Base-by-base conservation (phyloP, 64 coral and sea anemone genomes). In the Montipora capricornis region DNA sequence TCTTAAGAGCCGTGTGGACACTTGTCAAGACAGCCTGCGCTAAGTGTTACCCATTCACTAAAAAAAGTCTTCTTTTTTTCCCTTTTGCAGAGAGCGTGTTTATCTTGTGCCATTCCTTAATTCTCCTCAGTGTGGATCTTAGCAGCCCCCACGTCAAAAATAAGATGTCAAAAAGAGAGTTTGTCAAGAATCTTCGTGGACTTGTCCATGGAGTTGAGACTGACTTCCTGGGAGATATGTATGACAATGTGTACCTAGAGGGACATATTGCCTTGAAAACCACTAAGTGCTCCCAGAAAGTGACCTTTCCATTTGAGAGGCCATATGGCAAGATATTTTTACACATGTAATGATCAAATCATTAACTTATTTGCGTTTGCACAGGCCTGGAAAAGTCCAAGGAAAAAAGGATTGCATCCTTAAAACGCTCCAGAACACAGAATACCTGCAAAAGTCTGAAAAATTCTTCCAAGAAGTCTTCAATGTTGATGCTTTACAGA, bases 121-220 rank as follows among this genome's bases (percentile, higher is more conserved):
- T 99, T 44, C 92, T 99, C 6, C 95, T 99, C 4, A 96, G 97
- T 88, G 97, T 99, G 16, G 97, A 99, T 77, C 77, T 99, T 17
- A 95, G 95, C 85, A 99, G 97, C 22, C 97, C 97, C 24, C 95
- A 99, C 12, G 97, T 99, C 48, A 99, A 99, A 89, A 96, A 93
- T 49, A 99, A 99, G 83, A 99, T 99, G 97, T 84, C 92, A 37
- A 99, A 99, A 79, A 92, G 97, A 73, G 97, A 99, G 78, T 99
- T 99, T 91, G 80, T 99, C 19, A 99, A 99, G 49, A 99, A 99
- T 50, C 88, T 99, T 37, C 92, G 94, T 20, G 97, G 97, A 1
- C 82, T 99, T 44, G 90, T 94, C 2, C 86, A 96, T 19, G 94
- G 89, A 20, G 70, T 89, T 10, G 87, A 89, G 2, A 91, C 81